Percentiles rank a stretch among this genome's conserved stretches.
phyloP scores from a whole-genome alignment of 1,140 invertebrate species.

The Amphibalanus amphitrite region DNA sequence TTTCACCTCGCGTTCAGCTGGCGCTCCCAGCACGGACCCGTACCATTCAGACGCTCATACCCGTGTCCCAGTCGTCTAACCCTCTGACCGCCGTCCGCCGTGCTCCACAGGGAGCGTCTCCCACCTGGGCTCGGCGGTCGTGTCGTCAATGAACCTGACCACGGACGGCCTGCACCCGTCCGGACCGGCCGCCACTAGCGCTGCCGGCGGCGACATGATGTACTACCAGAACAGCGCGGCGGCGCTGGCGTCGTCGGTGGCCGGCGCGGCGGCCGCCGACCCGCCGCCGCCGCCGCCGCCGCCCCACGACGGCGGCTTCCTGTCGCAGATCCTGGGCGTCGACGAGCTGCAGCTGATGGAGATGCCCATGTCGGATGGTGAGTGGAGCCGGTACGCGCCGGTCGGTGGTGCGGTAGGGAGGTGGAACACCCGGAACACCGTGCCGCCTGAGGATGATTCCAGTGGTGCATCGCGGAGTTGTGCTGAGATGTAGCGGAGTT shows the following conservation, averaged over 20 bases:
- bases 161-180: constrained; percentile 20
- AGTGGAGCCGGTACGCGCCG: constrained; percentile 21
- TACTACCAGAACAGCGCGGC: constrained; percentile 37
- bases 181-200: constrained; percentile 19
- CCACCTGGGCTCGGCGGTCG: constrained; percentile 54
- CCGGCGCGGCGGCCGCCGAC: neutral
- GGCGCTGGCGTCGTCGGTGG: neutral
- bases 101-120: constrained; percentile 20
- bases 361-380: constrained; percentile 71
- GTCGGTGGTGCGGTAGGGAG: too few species aligned
- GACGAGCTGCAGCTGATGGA: constrained; percentile 76
- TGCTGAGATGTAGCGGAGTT: too few species aligned
- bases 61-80: too few species aligned
- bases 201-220: constrained; percentile 34
- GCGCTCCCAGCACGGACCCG: too few species aligned
- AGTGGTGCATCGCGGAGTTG: too few species aligned
- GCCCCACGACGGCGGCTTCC: constrained; percentile 52
- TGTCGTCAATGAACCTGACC: constrained; percentile 59
- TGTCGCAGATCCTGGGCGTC: constrained; percentile 67
- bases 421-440: too few species aligned
- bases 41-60: too few species aligned
- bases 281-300: constrained; percentile 28
- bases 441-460: too few species aligned
- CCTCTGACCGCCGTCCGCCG: too few species aligned
- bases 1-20: too few species aligned